Base-by-base conservation (phyloP, 2,888 invertebrate species). In the Caenorhabditis sinica region DNA sequence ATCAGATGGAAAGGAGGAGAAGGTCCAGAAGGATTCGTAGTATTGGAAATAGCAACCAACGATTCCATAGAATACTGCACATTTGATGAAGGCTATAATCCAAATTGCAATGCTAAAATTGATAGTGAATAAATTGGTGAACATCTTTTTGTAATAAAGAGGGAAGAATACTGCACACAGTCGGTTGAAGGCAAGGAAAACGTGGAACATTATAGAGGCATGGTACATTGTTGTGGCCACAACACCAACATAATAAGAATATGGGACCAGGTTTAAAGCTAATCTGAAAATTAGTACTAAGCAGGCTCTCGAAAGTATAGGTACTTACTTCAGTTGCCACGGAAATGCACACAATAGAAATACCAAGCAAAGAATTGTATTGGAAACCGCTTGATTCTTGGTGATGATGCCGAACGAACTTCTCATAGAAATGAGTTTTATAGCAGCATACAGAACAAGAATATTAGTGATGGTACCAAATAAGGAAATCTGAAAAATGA, bases 371-470 rank as follows among this genome's bases (percentile, higher is more conserved):
- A 68, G 36, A 36, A 53, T 53, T 1, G 17, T 53, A n/a, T 51
- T 68, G 8, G 53, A 68, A 30, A 36, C 51, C 15, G 68, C 53
- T 68, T 68, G 68, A 23, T 68, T 68, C 25, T 53, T 68, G 2
- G 68, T 68, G 0, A 68, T 68, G 15, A 68, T 53, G 20, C 68
- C 68, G 23, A 68, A 68, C 0, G 68, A 51, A 30, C 68, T 68
- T 13, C 51, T 68, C 68, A 68, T 68, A 1, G 68, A 68, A 23
- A 23, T 15, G 0, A 68, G 25, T n/a, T 53, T 68, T 25, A 9
- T 13, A 1, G 68, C 30, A 1, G 53, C 68, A 68, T 68, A 53
- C n/a, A 68, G 23, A 30, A 68, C 68, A 13, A 68, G 51, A 13
- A 36, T 36, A 15, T 68, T 68, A 1, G 68, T 53, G 3, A 53